A percentile compares a stretch with the other conserved stretches of the same genome.
phyloP scores from a whole-genome alignment of 2,797 vertebrate genomes.

The Lycodopsis pacificus region DNA sequence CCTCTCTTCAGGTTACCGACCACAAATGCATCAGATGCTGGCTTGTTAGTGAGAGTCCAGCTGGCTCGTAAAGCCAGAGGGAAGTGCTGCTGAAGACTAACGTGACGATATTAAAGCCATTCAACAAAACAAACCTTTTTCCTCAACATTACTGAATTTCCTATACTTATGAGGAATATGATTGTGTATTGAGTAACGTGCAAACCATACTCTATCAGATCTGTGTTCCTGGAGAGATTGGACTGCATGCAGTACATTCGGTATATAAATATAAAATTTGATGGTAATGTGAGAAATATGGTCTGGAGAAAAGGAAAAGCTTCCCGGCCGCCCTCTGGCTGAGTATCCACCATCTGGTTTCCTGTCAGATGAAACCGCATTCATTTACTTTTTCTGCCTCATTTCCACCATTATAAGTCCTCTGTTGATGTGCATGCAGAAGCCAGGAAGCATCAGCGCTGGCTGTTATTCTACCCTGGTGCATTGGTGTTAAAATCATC shows the following conservation, averaged over 20 bases:
- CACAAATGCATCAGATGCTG: slow-evolving; percentile 30
- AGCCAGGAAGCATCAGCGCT: slow-evolving; percentile 13
- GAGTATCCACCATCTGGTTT: slow-evolving; percentile 56
- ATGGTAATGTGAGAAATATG: slow-evolving; percentile 22
- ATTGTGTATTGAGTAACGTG: neutral
- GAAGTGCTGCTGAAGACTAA: slow-evolving; percentile 9
- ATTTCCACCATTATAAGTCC: slow-evolving; percentile 41
- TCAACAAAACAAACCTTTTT: slow-evolving; percentile 11
- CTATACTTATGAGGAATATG: neutral
- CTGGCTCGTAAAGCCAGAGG: slow-evolving; percentile 19
- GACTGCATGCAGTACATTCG: neutral
- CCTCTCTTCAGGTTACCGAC: slow-evolving; percentile 11
- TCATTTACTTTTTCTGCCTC: slow-evolving; percentile 59
- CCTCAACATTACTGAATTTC: neutral
- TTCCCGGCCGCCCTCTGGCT: slow-evolving; percentile 27
- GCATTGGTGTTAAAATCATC: neutral
- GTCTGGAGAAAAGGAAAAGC: slow-evolving; percentile 14
- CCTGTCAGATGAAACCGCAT: slow-evolving; percentile 37
- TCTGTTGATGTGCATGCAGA: slow-evolving; percentile 21
- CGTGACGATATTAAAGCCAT: neutral
- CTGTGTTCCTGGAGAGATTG: neutral
- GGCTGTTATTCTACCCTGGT: slow-evolving; percentile 8
- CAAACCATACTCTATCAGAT: neutral
- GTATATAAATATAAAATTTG: neutral
- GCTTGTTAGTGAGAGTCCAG: slow-evolving; percentile 24